A percentile compares a stretch with the other conserved stretches of the same genome.
Evolutionary conservation across 2,113 vertebrate genomes (phyloP).

Genomic region (Cyanocitta stelleri): DNA sequence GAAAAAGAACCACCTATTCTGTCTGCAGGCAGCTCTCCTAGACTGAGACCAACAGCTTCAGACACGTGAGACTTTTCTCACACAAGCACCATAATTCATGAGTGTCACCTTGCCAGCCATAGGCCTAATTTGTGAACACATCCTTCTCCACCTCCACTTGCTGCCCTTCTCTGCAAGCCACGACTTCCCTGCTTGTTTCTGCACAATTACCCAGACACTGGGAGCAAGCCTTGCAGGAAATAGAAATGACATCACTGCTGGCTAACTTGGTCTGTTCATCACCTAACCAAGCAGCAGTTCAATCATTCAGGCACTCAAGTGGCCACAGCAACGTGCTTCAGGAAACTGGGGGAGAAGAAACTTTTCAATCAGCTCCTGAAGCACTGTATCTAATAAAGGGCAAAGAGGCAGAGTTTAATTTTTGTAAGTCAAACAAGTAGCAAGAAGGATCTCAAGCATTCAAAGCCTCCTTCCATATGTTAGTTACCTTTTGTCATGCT

Average conservation of each 20-base stretch:
- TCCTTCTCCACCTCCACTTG: not conserved
- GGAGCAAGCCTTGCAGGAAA: not conserved
- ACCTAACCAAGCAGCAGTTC: not conserved
- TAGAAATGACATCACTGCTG: not conserved
- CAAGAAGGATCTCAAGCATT: not conserved
- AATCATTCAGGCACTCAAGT: not conserved
- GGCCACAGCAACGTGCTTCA: not conserved
- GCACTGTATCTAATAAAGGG: not conserved
- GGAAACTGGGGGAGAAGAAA: not conserved
- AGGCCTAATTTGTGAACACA: not conserved
- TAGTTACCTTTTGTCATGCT: not conserved
- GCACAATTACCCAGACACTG: not conserved
- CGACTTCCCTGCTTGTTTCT: not conserved
- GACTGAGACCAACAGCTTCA: not conserved
- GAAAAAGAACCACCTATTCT: not conserved
- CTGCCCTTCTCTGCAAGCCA: not conserved
- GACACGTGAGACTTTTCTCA: not conserved
- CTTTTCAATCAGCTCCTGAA: not conserved
- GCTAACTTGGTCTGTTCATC: not conserved
- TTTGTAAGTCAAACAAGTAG: not conserved
- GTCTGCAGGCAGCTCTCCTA: not conserved
- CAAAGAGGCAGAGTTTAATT: not conserved
- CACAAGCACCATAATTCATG: rapidly evolving
- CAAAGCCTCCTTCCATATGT: not conserved
- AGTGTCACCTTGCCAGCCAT: not conserved